Percentiles rank a stretch among this genome's conserved stretches.
phyloP scores from a whole-genome alignment of 2,113 vertebrate genomes.

The Anser cygnoides region DNA sequence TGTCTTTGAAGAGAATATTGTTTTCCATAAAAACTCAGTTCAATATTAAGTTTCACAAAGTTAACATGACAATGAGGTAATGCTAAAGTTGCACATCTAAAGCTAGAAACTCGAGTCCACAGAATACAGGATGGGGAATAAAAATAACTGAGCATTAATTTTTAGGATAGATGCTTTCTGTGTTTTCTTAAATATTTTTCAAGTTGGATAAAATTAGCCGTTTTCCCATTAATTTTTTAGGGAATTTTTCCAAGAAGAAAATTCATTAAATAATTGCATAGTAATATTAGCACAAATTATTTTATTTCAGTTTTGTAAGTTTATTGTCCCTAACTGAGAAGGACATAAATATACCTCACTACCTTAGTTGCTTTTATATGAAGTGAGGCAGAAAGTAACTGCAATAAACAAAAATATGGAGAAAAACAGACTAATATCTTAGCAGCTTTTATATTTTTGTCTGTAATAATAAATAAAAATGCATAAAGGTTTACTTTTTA shows the following conservation, averaged over 20 bases:
- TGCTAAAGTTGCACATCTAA: background rate
- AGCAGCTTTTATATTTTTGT: background rate
- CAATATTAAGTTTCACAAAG: background rate
- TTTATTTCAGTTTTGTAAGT: background rate
- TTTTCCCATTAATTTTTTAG: background rate
- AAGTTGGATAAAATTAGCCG: background rate
- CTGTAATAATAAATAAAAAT: background rate
- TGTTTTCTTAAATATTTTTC: background rate
- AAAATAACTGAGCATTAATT: background rate
- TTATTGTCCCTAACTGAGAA: background rate
- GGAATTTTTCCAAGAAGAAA: background rate
- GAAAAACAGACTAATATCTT: background rate
- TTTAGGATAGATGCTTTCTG: background rate
- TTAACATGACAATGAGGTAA: background rate
- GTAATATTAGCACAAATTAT: background rate
- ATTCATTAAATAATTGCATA: background rate
- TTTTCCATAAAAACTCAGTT: conserved; percentile 1
- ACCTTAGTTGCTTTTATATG: background rate
- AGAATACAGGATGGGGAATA: background rate
- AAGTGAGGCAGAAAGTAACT: background rate
- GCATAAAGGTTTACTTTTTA: background rate
- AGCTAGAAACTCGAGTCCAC: background rate
- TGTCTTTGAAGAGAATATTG: background rate
- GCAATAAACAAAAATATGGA: background rate
- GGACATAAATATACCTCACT: background rate